Percentiles rank a stretch among this genome's conserved stretches.
These are phyloP conservation scores for Amblyraja radiata DNA, from an alignment of 2,797 vertebrate genomes.

Conservation along the genomic window DNA sequence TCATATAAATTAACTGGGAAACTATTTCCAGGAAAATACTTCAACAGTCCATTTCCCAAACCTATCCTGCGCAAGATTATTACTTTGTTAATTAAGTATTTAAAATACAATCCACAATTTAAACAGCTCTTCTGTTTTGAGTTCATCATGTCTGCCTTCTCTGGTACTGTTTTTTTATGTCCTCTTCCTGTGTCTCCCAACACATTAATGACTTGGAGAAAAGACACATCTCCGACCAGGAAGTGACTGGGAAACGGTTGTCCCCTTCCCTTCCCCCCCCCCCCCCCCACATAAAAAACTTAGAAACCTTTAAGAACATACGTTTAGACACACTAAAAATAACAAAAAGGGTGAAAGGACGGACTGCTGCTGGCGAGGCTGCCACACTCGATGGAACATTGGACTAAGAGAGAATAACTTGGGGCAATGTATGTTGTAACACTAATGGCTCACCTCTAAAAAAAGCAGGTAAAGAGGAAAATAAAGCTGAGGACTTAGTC, in stretches of 20 bases:
- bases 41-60: neutral
- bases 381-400: neutral
- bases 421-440: neutral
- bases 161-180: neutral
- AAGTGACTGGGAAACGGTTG: too few species aligned
- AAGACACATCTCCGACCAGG: too few species aligned
- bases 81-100: neutral
- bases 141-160: neutral
- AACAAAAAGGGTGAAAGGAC: too few species aligned
- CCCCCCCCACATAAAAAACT: too few species aligned
- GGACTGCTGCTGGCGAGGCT: too few species aligned
- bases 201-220: too few species aligned
- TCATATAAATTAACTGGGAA: neutral
- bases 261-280: too few species aligned
- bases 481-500: neutral
- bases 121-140: neutral
- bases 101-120: neutral
- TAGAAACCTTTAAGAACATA: too few species aligned
- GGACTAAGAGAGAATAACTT: neutral
- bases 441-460: neutral
- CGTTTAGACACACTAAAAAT: too few species aligned
- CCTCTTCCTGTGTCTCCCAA: neutral
- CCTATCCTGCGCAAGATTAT: neutral
- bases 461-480: neutral
- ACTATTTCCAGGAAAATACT: neutral